Evolutionary conservation across 2,888 invertebrate species (phyloP), one percentile per base, ranked within the genome.

Genomic region (Megamerina dolium): DNA sequence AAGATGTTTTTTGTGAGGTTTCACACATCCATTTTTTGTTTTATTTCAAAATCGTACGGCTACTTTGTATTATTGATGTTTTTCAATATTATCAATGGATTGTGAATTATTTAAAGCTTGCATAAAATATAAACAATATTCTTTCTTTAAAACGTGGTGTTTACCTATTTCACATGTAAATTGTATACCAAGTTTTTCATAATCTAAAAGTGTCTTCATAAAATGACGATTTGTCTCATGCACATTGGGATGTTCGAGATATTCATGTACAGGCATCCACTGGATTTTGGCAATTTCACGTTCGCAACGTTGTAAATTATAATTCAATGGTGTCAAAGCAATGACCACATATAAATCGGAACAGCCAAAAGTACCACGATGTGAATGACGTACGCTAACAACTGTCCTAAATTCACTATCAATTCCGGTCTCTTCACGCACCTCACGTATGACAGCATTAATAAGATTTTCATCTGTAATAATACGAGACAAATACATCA

Each of bases 361-460:
- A 68, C 90, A 90, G 1, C 78, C 83, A 68, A 86, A 91, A 64
- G 79, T 79, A 42, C 80, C 81, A 23, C 77, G 74, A 63, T 90
- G 89, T 16, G 80, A 77, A 61, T 94, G 94, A 49, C 92, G 77
- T 36, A 91, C 75, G 34, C 83, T 79, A 2, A 93, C 69, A 46
- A 94, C 72, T 14, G 85, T 83, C 44, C 81, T 76, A 68, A 90
- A 94, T 57, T 80, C 76, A 1, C 87, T 76, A 52, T 79, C 72
- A 41, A 95, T 78, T 37, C 88, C 87, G 1, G 95, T 95, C 74
- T 95, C 95, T 74, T 95, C 95, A 41, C 78, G 74, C 0, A 94
- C 87, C 74, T 95, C 95, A 51, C 95, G 77, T 40, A 82, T 77
- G 0, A 84, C 90, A 12, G 92, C 90, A 57, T 83, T 83, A 45